Percentiles rank a stretch among this genome's conserved stretches.
Evolutionary conservation across 1,140 invertebrate genomes (phyloP).

Genomic region (Sesamia nonagrioides): DNA sequence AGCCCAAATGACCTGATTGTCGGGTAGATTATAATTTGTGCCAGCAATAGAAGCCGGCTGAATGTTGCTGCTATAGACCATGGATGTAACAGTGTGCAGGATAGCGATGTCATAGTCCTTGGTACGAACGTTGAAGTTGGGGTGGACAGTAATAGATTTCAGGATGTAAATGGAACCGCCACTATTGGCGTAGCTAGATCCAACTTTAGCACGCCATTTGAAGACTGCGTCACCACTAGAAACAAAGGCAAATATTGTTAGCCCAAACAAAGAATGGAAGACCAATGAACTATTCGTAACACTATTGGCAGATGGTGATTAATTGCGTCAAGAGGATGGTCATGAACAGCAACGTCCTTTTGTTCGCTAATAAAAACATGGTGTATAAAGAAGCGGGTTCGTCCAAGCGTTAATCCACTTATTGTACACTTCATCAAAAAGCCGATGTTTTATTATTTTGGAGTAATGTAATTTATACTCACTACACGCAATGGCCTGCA

Average conservation of each 20-base stretch:
- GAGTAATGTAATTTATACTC: slow-evolving; percentile 28
- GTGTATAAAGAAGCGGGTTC: too few relatives aligned
- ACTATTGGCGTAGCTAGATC: slow-evolving; percentile 21
- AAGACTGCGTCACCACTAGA: not conserved
- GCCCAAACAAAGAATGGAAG: too few relatives aligned
- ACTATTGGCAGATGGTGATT: not conserved
- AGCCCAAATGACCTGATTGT: slow-evolving; percentile 41
- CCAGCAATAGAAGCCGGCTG: slow-evolving; percentile 7
- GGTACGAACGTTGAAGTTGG: slow-evolving; percentile 7
- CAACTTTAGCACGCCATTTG: slow-evolving; percentile 29
- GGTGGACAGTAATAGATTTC: slow-evolving; percentile 14
- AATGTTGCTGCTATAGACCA: not conserved
- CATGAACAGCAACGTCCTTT: too few relatives aligned
- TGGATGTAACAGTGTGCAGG: not conserved
- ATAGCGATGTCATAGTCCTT: slow-evolving; percentile 35
- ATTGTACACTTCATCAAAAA: too few relatives aligned
- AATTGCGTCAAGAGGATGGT: not conserved
- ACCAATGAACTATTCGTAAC: too few relatives aligned
- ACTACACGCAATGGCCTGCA: slow-evolving; percentile 55
- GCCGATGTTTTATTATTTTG: too few relatives aligned
- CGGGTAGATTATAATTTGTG: slow-evolving; percentile 26
- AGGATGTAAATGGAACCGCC: slow-evolving; percentile 13
- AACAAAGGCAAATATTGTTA: not conserved
- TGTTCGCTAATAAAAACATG: too few relatives aligned
- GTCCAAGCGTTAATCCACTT: too few relatives aligned